These are phyloP conservation scores for Calliopum simillimum DNA, from an alignment of 2,888 invertebrate genomes.

Conservation along the genomic window DNA sequence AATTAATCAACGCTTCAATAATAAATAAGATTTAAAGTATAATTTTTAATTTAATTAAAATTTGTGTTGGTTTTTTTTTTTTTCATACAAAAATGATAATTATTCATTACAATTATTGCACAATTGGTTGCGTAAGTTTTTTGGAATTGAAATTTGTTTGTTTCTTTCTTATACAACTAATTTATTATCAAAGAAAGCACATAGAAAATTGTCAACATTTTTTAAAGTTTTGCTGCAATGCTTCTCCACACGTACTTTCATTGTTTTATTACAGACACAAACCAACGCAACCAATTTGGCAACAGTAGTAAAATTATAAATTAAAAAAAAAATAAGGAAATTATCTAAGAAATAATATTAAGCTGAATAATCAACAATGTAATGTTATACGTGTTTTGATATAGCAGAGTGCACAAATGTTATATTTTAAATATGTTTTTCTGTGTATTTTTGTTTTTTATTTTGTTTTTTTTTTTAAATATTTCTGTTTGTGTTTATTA, in stretches of 20 bases:
- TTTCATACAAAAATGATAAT: conserved; percentile 13
- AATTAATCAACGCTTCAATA: no score
- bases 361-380: conserved; percentile 13
- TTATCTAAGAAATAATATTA: no score
- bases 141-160: no score
- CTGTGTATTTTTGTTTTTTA: not conserved
- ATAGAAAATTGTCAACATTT: no score
- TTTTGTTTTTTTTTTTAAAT: conserved; percentile 4
- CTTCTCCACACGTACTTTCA: no score
- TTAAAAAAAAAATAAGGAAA: conserved; percentile 13
- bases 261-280: no score
- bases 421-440: conserved; percentile 18
- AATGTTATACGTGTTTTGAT: conserved; percentile 3
- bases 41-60: conserved; percentile 31
- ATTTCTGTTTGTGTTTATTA: conserved; percentile 2
- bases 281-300: conserved; percentile 1
- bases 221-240: no score
- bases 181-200: no score
- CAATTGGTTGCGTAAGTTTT: not conserved
- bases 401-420: conserved; percentile 8
- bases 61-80: not conserved
- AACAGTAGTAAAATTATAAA: conserved; percentile 11
- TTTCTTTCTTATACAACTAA: no score
- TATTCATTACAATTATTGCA: conserved; percentile 22
- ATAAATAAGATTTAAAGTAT: not conserved